These are phyloP conservation scores for Actinopyga echinites DNA, from an alignment of 53 echinoderm and acorn worm species.

Conservation along the genomic window DNA sequence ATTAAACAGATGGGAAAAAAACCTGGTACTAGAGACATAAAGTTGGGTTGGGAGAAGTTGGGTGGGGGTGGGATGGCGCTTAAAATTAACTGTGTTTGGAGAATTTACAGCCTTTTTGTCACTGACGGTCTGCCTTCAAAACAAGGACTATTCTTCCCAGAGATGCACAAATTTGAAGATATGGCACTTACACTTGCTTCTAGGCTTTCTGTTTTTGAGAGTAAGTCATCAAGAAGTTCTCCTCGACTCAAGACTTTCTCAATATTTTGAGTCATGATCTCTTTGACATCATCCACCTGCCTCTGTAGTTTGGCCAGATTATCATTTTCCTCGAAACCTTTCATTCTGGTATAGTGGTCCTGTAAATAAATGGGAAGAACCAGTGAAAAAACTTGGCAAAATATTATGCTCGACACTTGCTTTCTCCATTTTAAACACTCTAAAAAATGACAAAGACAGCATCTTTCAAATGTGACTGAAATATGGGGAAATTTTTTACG, in stretches of 20 bases:
- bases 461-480: too few relatives aligned
- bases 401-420: too few relatives aligned
- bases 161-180: too few relatives aligned
- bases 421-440: too few relatives aligned
- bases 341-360: slow-evolving; percentile 84
- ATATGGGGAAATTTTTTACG: too few relatives aligned
- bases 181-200: slow-evolving; percentile 87
- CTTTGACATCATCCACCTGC: slow-evolving; percentile 92
- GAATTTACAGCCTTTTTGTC: too few relatives aligned
- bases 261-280: slow-evolving; percentile 94
- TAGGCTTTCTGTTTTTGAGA: slow-evolving; percentile 84
- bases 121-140: too few relatives aligned
- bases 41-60: not conserved
- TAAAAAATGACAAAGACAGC: too few relatives aligned
- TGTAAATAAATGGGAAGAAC: not conserved
- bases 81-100: not conserved
- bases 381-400: too few relatives aligned
- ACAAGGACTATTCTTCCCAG: too few relatives aligned
- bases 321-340: slow-evolving; percentile 61
- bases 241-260: slow-evolving; percentile 89
- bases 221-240: slow-evolving; percentile 85
- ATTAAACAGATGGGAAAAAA: too few relatives aligned
- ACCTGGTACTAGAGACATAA: too few relatives aligned
- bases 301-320: slow-evolving; percentile 70
- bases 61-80: not conserved